These are phyloP conservation scores for Anisognathus igniventris DNA, from an alignment of 2,797 vertebrate genomes.

Conservation along the genomic window DNA sequence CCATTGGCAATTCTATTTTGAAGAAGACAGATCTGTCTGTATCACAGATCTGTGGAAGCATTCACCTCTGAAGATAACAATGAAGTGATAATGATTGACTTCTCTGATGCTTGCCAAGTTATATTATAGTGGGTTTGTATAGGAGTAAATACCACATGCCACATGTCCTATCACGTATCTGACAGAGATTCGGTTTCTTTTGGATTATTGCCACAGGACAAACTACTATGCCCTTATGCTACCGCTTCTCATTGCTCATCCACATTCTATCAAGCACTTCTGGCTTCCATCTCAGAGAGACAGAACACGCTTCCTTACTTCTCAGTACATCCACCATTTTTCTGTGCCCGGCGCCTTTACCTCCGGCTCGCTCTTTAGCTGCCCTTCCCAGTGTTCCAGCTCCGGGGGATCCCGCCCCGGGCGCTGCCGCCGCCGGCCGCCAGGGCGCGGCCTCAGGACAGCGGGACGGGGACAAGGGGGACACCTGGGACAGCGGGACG, in stretches of 20 bases:
- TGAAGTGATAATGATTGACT: neutral
- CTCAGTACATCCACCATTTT: fast-evolving
- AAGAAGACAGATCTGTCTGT: neutral
- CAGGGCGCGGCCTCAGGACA: neutral
- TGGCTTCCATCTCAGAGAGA: neutral
- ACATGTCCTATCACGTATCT: neutral
- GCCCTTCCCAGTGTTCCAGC: fast-evolving
- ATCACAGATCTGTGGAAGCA: neutral
- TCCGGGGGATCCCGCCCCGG: fast-evolving
- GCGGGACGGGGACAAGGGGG: neutral
- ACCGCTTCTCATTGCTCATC: neutral
- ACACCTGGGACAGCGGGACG: too few relatives aligned
- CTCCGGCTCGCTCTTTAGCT: fast-evolving
- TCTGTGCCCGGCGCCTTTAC: neutral
- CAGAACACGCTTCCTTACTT: fast-evolving
- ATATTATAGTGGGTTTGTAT: neutral
- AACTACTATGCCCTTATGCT: too few relatives aligned
- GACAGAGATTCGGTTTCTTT: neutral
- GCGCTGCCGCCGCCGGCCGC: neutral
- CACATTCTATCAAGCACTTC: neutral
- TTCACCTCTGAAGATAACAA: neutral
- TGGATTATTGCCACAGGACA: neutral
- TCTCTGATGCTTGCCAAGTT: neutral
- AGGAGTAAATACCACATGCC: neutral
- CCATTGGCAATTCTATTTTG: neutral